These are phyloP conservation scores for Oncopodura yosiiana DNA, from an alignment of 1,140 invertebrate genomes.

Conservation along the genomic window DNA sequence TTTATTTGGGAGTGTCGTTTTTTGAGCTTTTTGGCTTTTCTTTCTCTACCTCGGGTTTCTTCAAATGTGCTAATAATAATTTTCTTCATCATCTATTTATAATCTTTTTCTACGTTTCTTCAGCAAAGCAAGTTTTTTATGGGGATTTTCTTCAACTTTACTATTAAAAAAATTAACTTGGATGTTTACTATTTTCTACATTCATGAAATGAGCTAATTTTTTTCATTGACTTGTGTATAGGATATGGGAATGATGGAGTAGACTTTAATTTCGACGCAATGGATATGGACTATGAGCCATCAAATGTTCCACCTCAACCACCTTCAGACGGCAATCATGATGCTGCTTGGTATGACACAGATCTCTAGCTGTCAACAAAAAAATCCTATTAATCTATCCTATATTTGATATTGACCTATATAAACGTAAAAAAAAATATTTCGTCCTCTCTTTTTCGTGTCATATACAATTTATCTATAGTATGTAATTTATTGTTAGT, in stretches of 20 bases:
- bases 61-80: background rate
- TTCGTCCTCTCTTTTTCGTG: no score
- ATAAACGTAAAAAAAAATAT: no score
- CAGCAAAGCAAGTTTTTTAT: background rate
- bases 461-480: no score
- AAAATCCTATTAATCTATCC: no score
- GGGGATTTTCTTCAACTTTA: background rate
- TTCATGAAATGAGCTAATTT: no score
- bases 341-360: constrained; percentile 91
- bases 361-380: constrained; percentile 70
- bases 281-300: constrained; percentile 35
- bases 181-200: no score
- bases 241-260: constrained; percentile 35
- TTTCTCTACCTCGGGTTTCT: constrained; percentile 2
- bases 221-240: constrained; percentile 2
- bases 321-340: constrained; percentile 77
- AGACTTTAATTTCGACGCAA: constrained; percentile 36
- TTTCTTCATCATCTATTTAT: background rate
- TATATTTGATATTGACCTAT: no score
- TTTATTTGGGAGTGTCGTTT: no score
- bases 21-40: background rate
- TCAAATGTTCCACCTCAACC: constrained; percentile 59
- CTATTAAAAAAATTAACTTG: no score
- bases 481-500: no score
- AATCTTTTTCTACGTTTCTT: background rate